Evolutionary conservation across 1,140 invertebrate species (phyloP).

Genomic region (Bilobella aurantiaca): DNA sequence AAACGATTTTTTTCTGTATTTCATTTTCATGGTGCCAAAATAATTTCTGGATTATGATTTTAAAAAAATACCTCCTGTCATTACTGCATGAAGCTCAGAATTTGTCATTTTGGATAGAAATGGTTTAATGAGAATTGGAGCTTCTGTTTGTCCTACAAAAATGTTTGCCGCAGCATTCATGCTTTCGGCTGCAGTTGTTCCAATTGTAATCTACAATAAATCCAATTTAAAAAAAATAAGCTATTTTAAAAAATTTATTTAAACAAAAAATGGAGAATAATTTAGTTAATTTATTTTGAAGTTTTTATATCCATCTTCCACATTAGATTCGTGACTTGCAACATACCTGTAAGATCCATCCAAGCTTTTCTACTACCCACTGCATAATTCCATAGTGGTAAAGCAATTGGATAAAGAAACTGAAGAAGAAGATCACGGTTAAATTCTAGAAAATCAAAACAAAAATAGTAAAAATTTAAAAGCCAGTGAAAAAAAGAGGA

Average conservation of each 20-base stretch:
- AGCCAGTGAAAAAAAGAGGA: too few species aligned
- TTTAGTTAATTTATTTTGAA: too few species aligned
- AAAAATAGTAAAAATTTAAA: too few species aligned
- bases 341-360: conserved; percentile 54
- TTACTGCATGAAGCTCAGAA: conserved; percentile 86
- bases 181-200: conserved; percentile 83
- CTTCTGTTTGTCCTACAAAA: conserved; percentile 58
- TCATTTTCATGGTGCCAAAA: neutral
- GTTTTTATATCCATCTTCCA: too few species aligned
- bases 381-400: conserved; percentile 82
- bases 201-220: conserved; percentile 49
- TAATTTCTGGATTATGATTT: neutral
- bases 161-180: conserved; percentile 59
- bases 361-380: conserved; percentile 69
- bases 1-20: too few species aligned
- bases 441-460: conserved; percentile 56
- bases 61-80: conserved; percentile 55
- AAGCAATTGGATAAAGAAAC: conserved; percentile 71
- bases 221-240: too few species aligned
- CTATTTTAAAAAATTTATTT: too few species aligned
- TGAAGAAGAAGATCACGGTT: conserved; percentile 82
- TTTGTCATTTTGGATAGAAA: conserved; percentile 67
- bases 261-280: too few species aligned
- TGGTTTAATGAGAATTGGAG: conserved; percentile 73
- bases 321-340: too few species aligned